phyloP scores from a whole-genome alignment of 2,888 invertebrate genomes.

The Polyommatus iphigenia region DNA sequence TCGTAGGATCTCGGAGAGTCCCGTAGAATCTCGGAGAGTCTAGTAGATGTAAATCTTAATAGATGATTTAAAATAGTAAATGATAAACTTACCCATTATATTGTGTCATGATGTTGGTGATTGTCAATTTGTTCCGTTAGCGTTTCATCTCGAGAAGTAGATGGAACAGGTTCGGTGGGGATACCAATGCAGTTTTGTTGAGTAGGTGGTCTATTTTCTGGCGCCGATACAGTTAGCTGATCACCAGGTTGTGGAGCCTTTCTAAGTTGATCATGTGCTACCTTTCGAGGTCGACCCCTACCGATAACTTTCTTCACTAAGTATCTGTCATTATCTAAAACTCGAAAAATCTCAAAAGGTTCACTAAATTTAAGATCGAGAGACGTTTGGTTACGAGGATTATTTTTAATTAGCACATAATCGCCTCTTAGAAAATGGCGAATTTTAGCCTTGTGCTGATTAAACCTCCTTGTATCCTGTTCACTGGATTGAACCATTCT shows the following conservation, averaged over 20 bases:
- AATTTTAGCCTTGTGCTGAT: constrained; percentile 36
- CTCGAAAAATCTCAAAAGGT: constrained; percentile 39
- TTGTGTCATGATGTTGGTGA: too few relatives aligned
- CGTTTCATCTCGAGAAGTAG: background rate
- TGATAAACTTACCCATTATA: too few relatives aligned
- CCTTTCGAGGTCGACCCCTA: constrained; percentile 41
- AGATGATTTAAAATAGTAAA: too few relatives aligned
- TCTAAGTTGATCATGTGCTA: constrained; percentile 42
- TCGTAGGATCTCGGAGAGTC: too few relatives aligned
- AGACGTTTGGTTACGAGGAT: constrained; percentile 41
- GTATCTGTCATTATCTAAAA: constrained; percentile 42
- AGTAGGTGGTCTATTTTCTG: background rate
- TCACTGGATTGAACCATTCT: constrained; percentile 36
- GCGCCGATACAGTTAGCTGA: constrained; percentile 38
- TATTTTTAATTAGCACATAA: constrained; percentile 40
- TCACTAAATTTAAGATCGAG: constrained; percentile 41
- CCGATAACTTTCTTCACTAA: constrained; percentile 39
- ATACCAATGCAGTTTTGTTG: constrained; percentile 5
- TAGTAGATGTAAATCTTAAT: too few relatives aligned
- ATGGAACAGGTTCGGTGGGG: constrained; percentile 15
- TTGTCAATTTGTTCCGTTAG: too few relatives aligned
- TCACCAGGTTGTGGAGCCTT: constrained; percentile 40
- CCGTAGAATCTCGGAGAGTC: too few relatives aligned
- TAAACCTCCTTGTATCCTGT: constrained; percentile 40
- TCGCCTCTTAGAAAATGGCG: constrained; percentile 37